These are phyloP conservation scores for Lepidurus couesii DNA, from an alignment of 1,140 invertebrate genomes.

Conservation along the genomic window DNA sequence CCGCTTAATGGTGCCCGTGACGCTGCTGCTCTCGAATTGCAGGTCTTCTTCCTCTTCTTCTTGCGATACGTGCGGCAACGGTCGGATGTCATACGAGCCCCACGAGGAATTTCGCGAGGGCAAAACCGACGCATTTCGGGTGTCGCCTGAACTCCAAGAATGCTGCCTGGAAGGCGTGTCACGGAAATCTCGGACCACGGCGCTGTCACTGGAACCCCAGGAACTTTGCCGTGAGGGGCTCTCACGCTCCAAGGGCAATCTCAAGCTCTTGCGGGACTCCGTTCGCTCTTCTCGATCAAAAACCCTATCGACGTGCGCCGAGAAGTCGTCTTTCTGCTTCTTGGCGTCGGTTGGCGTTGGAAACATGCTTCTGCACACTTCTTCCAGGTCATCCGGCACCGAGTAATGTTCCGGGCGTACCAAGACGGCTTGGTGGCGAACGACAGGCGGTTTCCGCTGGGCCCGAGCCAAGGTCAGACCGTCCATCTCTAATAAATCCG, in stretches of 20 bases:
- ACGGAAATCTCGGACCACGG: slow-evolving; percentile 56
- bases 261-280: slow-evolving; percentile 41
- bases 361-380: slow-evolving; percentile 59
- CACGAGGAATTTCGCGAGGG: slow-evolving; percentile 66
- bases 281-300: slow-evolving; percentile 65
- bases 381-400: slow-evolving; percentile 52
- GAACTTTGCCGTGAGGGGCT: slow-evolving; percentile 63
- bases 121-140: slow-evolving; percentile 47
- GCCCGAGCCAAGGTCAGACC: slow-evolving; percentile 29
- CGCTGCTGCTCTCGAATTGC: slow-evolving; percentile 40
- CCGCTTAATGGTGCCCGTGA: slow-evolving; percentile 57
- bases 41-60: slow-evolving; percentile 43
- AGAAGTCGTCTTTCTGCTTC: slow-evolving; percentile 58
- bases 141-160: slow-evolving; percentile 72
- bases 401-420: slow-evolving; percentile 38
- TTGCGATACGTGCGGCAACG: slow-evolving; percentile 38
- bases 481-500: background rate
- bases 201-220: slow-evolving; percentile 72
- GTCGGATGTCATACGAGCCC: slow-evolving; percentile 62
- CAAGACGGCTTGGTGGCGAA: background rate
- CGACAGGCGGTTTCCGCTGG: slow-evolving; percentile 38
- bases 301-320: slow-evolving; percentile 61
- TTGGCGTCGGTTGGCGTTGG: background rate
- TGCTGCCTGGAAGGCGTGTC: slow-evolving; percentile 66
- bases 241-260: slow-evolving; percentile 41